Conservation (phyloP, 2,113 vertebrate genomes). For the Calonectris borealis region DNA sequence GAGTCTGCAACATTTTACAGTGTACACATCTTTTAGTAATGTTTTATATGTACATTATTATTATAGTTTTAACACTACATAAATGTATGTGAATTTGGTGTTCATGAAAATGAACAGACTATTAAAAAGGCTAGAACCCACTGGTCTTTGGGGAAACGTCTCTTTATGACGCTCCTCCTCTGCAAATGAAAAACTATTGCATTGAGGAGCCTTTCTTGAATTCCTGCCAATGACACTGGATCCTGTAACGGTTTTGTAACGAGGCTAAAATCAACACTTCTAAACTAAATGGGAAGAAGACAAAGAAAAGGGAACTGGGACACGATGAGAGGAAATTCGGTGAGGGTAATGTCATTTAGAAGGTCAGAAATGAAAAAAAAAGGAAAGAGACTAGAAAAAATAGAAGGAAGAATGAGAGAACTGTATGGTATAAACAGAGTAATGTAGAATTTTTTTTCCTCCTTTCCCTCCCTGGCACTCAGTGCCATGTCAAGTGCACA, state of each 20-base stretch:
- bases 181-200: background rate
- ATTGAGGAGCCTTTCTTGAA: background rate
- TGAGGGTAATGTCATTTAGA: background rate
- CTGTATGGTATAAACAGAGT: background rate
- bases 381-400: background rate
- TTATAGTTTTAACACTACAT: background rate
- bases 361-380: background rate
- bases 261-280: conserved; percentile 5
- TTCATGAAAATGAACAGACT: background rate
- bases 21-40: background rate
- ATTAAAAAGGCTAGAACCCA: background rate
- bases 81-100: background rate
- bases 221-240: background rate
- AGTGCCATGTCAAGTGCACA: background rate
- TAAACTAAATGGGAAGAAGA: background rate
- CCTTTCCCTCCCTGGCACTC: background rate
- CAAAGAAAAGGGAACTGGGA: background rate
- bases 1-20: background rate
- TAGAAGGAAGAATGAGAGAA: background rate
- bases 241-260: background rate
- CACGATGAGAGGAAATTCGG: background rate
- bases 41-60: background rate
- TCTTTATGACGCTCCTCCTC: background rate
- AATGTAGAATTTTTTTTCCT: background rate
- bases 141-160: background rate